These are phyloP conservation scores for Phytoseiulus persimilis DNA, from an alignment of 2,888 invertebrate species.

Conservation along the genomic window DNA sequence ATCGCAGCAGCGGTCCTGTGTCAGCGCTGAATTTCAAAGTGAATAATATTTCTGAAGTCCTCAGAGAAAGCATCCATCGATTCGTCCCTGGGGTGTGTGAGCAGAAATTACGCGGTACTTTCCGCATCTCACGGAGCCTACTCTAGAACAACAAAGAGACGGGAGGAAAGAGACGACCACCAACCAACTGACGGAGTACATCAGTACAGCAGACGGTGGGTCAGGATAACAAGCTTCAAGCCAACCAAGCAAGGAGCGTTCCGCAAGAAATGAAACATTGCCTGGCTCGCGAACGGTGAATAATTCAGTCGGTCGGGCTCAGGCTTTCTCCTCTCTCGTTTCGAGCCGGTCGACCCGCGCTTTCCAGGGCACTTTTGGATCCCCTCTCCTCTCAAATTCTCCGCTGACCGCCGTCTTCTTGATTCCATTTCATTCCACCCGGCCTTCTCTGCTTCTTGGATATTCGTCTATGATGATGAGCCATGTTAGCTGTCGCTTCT, in stretches of 20 bases:
- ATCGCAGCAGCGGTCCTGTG: too few relatives aligned
- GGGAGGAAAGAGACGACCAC: background rate
- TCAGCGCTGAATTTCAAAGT: too few relatives aligned
- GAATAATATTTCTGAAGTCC: too few relatives aligned
- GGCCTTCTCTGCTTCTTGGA: too few relatives aligned
- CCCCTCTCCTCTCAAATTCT: background rate
- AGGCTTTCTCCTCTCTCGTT: background rate
- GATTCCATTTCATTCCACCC: too few relatives aligned
- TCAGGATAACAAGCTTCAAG: background rate
- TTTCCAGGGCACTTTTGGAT: background rate
- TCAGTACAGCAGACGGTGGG: background rate
- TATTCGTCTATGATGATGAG: too few relatives aligned
- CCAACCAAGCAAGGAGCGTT: background rate
- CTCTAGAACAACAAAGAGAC: background rate
- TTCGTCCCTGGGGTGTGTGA: too few relatives aligned
- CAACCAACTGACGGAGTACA: background rate
- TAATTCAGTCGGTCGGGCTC: background rate
- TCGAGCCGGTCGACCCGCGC: background rate
- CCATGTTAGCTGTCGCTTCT: too few relatives aligned
- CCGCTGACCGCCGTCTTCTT: too few relatives aligned
- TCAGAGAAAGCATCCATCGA: too few relatives aligned
- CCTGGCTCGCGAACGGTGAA: background rate
- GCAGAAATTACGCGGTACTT: too few relatives aligned
- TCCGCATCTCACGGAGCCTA: background rate
- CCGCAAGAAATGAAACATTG: background rate